A percentile compares a stretch with the other conserved stretches of the same genome.
Evolutionary conservation across 2,113 vertebrate species (phyloP).

Genomic region (Lepisosteus oculatus): DNA sequence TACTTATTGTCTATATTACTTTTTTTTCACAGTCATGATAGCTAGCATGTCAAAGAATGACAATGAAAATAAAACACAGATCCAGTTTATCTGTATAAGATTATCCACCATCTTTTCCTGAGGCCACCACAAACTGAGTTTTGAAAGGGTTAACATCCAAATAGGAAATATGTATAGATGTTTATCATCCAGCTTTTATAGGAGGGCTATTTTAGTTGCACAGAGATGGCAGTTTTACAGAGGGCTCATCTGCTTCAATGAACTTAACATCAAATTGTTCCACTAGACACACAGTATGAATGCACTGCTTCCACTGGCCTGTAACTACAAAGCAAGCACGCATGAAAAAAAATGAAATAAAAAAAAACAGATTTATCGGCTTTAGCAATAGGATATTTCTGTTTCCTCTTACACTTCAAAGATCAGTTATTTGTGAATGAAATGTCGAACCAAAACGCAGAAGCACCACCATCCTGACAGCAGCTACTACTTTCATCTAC

Average conservation of each 20-base stretch:
- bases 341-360: conserved; percentile 48
- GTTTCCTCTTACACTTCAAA: too few species aligned
- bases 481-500: too few species aligned
- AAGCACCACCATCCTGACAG: too few species aligned
- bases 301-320: conserved; percentile 26
- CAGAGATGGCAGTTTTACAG: too few species aligned
- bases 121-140: not conserved
- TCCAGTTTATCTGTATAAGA: not conserved
- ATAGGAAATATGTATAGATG: conserved; percentile 1
- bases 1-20: too few species aligned
- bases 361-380: conserved; percentile 6
- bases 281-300: conserved; percentile 10
- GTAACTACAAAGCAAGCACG: conserved; percentile 35
- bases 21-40: too few species aligned
- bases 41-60: too few species aligned
- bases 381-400: too few species aligned
- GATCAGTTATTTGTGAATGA: too few species aligned
- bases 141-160: not conserved
- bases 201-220: not conserved
- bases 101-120: not conserved
- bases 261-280: conserved; percentile 5
- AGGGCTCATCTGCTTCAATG: not conserved
- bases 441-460: too few species aligned
- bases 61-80: not conserved
- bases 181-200: not conserved